Evolutionary conservation across 2,113 vertebrate genomes (phyloP).

Genomic region (Caranx melampygus): DNA sequence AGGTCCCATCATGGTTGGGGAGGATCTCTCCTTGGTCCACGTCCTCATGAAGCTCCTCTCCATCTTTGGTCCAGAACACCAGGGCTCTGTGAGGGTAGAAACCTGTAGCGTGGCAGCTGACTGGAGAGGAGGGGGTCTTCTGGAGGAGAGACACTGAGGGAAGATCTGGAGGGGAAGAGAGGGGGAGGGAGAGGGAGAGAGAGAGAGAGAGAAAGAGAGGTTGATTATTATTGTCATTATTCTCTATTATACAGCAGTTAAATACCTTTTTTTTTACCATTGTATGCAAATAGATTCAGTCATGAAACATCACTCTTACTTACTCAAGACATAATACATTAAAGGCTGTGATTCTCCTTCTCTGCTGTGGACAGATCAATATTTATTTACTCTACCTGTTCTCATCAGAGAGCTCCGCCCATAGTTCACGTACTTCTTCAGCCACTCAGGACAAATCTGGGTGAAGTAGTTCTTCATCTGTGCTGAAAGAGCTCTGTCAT

Average conservation of each 20-base stretch:
- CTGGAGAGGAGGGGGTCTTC: slow-evolving; percentile 25
- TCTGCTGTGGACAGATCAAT: no score
- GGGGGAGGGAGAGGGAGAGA: background rate
- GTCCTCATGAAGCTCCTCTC: slow-evolving; percentile 31
- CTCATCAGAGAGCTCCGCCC: slow-evolving; percentile 40
- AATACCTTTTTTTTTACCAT: no score
- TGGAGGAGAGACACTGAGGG: slow-evolving; percentile 37
- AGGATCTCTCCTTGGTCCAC: no score
- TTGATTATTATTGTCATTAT: no score
- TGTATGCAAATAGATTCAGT: no score
- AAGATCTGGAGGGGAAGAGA: background rate
- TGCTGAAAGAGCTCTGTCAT: background rate
- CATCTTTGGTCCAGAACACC: slow-evolving; percentile 50
- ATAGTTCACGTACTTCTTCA: slow-evolving; percentile 37
- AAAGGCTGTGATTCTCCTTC: no score
- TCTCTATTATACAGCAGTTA: no score
- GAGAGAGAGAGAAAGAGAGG: no score
- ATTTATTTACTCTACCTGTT: slow-evolving; percentile 22
- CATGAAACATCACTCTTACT: no score
- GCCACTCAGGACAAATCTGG: slow-evolving; percentile 2
- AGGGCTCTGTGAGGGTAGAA: slow-evolving; percentile 25
- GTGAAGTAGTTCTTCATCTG: accelerated
- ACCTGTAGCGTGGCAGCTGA: slow-evolving; percentile 44
- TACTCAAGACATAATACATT: no score
- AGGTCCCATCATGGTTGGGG: no score